Evolutionary conservation across 2,888 invertebrate genomes (phyloP), one percentile per base, ranked within the genome.

Genomic region (Teleogryllus oceanicus): DNA sequence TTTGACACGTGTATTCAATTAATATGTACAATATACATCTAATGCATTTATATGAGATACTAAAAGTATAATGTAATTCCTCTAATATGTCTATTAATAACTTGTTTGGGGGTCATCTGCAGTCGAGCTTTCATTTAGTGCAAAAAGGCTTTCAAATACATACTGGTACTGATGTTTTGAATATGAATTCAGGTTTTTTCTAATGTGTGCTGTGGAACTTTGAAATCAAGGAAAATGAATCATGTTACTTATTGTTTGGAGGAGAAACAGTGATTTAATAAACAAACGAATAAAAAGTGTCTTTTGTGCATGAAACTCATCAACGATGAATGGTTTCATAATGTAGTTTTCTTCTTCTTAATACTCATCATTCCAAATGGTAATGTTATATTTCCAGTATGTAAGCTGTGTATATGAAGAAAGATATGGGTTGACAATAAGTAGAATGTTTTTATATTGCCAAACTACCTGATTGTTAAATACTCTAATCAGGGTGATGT

Each of bases 191-290:
- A 77, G 74, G 79, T 76, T 79, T 79, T 76, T 62, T 78, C 78
- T 78, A 78, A 78, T 75, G 75, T 82, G 80, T 82, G 82, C 80
- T 82, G 82, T 82, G 81, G 80, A 80, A 78, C 80, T 80, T 80
- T 80, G 80, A 80, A 78, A 74, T 79, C 50, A 80, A 51, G 78
- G 79, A 81, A 49, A 11, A 75, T 62, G 76, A 76, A 74, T 77
- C 78, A 50, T 78, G 37, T 80, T 24, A 78, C 76, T 62, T 78
- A 79, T 78, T 78, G 62, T 37, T n/a, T 62, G 50, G 74, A 77
- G 50, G 51, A 62, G 50, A 75, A 50, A 51, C 50, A 21, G 76
- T 75, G 49, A 79, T 74, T 76, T 74, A 78, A 76, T 77, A 79
- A 76, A 75, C 50, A 80, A 80, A 81, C 76, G 50, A 77, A 81